Conservation (phyloP, 92 coral and sea anemone genomes). For the Phenganax subtilis region DNA sequence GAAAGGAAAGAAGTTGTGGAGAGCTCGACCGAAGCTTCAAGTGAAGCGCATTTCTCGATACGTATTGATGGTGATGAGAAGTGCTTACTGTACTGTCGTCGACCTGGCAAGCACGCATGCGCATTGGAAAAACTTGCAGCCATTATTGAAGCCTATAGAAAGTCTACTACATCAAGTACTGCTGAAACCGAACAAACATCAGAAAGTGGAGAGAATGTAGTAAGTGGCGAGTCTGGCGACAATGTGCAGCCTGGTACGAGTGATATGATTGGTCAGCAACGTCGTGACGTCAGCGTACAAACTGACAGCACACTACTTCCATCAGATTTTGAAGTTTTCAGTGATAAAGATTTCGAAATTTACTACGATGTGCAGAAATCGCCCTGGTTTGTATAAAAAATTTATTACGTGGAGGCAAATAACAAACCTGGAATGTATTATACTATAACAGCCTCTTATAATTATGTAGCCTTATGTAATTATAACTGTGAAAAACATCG, state of each 20-base stretch:
- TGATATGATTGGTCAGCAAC: conserved; percentile 41
- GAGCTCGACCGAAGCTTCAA: background rate
- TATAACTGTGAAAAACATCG: no score
- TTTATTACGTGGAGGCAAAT: no score
- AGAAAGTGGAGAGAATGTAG: background rate
- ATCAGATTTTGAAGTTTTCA: conserved; percentile 34
- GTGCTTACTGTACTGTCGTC: conserved; percentile 31
- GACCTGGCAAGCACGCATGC: conserved; percentile 36
- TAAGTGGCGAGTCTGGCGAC: background rate
- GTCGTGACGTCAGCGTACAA: conserved; percentile 45
- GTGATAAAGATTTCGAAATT: conserved; percentile 35
- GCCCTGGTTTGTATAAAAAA: conserved; percentile 39
- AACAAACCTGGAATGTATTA: no score
- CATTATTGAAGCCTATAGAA: conserved; percentile 30
- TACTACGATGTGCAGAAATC: conserved; percentile 31
- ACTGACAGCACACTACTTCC: conserved; percentile 38
- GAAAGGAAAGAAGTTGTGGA: conserved; percentile 20
- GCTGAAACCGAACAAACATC: background rate
- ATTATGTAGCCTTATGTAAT: no score
- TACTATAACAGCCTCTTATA: no score
- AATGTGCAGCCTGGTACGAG: conserved; percentile 26
- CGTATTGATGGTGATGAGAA: conserved; percentile 32
- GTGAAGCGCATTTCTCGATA: conserved; percentile 26
- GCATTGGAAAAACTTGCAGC: conserved; percentile 32
- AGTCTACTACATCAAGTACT: conserved; percentile 5